Conservation (phyloP, 2,888 invertebrate genomes). For the Atethmia centrago region DNA sequence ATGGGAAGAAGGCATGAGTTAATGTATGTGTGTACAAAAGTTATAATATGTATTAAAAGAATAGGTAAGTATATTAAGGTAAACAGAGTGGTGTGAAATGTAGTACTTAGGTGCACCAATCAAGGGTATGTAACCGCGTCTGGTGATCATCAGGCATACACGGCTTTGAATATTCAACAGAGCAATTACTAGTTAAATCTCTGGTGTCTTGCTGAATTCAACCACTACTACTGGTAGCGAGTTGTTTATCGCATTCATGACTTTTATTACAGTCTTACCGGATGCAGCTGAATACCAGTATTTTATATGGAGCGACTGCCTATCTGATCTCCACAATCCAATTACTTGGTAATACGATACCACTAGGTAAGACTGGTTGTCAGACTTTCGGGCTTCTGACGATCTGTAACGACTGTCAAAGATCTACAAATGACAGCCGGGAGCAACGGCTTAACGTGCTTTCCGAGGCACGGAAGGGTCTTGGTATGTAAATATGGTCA, state of each 20-base stretch:
- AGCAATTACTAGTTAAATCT: slow-evolving; percentile 72
- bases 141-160: slow-evolving; percentile 62
- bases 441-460: too few species aligned
- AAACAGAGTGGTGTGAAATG: slow-evolving; percentile 24
- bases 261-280: neutral
- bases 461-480: too few species aligned
- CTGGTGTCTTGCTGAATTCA: slow-evolving; percentile 64
- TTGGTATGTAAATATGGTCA: too few species aligned
- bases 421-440: too few species aligned
- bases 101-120: slow-evolving; percentile 55
- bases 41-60: neutral
- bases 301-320: too few species aligned
- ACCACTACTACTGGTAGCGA: slow-evolving; percentile 51
- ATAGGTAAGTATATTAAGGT: too few species aligned
- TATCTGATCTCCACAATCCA: too few species aligned
- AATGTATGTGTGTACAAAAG: neutral
- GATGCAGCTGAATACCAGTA: too few species aligned
- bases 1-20: neutral
- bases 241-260: slow-evolving; percentile 6
- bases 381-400: too few species aligned
- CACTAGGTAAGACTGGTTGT: too few species aligned
- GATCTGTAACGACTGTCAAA: too few species aligned
- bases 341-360: too few species aligned
- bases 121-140: slow-evolving; percentile 58
- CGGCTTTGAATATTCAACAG: slow-evolving; percentile 71